These are phyloP conservation scores for Micrastur ruficollis DNA, from an alignment of 2,797 vertebrate genomes.

Conservation along the genomic window DNA sequence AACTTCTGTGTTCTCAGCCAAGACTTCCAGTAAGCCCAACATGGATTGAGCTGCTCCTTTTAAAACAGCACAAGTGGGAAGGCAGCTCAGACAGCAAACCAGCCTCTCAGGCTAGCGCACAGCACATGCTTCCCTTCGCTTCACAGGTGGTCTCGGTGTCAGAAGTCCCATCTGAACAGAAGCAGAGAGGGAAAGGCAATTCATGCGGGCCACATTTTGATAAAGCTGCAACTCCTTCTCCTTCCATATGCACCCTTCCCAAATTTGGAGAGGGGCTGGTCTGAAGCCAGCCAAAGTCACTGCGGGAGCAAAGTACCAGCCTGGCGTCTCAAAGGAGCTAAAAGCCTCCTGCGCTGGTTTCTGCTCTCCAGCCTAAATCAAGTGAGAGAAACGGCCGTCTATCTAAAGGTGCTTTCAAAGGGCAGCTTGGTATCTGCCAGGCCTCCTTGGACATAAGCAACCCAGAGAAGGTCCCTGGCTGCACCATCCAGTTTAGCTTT, in stretches of 20 bases:
- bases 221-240: not conserved
- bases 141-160: conserved; percentile 29
- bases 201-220: not conserved
- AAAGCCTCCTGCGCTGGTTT: not conserved
- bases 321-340: not conserved
- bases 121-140: not conserved
- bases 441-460: not conserved
- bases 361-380: not conserved
- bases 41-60: conserved; percentile 25
- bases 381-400: not conserved
- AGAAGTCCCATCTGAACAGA: conserved; percentile 40
- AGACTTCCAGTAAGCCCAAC: conserved; percentile 18
- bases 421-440: not conserved
- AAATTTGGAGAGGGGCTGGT: not conserved
- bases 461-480: not conserved
- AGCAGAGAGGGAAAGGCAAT: conserved; percentile 36
- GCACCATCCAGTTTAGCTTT: not conserved
- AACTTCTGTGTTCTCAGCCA: not conserved
- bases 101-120: not conserved
- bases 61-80: conserved; percentile 18
- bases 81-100: conserved; percentile 32
- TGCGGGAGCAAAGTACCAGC: not conserved
- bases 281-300: conserved; percentile 5
- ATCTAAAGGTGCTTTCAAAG: conserved; percentile 17
- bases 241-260: not conserved